Evolutionary conservation across 2,888 invertebrate species (phyloP).

Genomic region (Nasonia oneida): DNA sequence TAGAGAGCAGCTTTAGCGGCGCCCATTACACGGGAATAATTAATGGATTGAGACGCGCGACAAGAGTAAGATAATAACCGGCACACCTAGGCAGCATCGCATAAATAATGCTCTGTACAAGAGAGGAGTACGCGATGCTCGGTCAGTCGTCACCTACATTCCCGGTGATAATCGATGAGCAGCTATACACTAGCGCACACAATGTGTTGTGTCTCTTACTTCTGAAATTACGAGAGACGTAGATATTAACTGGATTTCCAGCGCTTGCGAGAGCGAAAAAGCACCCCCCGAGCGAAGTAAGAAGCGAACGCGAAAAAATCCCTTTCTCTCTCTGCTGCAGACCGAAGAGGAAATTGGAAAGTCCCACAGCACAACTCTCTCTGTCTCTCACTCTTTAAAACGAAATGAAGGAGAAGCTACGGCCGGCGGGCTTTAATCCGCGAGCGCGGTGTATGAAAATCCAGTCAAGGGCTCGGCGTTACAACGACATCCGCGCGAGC

Average conservation of each 20-base stretch:
- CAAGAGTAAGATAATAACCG: conserved; percentile 46
- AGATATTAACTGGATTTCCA: neutral
- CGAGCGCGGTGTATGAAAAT: conserved; percentile 58
- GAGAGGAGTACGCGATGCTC: conserved; percentile 27
- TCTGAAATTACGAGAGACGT: neutral
- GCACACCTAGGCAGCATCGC: conserved; percentile 4
- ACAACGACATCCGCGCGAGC: conserved; percentile 1
- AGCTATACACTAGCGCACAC: neutral
- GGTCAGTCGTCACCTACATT: conserved; percentile 27
- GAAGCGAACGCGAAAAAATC: neutral
- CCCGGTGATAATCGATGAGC: conserved; percentile 2
- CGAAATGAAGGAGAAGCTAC: conserved; percentile 59
- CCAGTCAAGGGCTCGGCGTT: conserved; percentile 57
- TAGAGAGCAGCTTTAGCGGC: neutral
- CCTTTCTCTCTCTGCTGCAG: conserved; percentile 1
- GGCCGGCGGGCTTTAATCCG: conserved; percentile 65
- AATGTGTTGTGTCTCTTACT: neutral
- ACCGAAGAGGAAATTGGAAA: conserved; percentile 71
- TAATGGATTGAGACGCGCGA: neutral
- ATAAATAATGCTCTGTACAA: conserved; percentile 8
- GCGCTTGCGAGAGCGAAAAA: neutral
- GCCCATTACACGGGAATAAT: conserved; percentile 16
- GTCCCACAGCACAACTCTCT: conserved; percentile 60
- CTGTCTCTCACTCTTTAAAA: conserved; percentile 62
- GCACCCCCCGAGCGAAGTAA: neutral